Percentiles rank a stretch among this genome's conserved stretches.
These are phyloP conservation scores for Trichogramma dendrolimi DNA, from an alignment of 2,888 invertebrate genomes.

Conservation along the genomic window DNA sequence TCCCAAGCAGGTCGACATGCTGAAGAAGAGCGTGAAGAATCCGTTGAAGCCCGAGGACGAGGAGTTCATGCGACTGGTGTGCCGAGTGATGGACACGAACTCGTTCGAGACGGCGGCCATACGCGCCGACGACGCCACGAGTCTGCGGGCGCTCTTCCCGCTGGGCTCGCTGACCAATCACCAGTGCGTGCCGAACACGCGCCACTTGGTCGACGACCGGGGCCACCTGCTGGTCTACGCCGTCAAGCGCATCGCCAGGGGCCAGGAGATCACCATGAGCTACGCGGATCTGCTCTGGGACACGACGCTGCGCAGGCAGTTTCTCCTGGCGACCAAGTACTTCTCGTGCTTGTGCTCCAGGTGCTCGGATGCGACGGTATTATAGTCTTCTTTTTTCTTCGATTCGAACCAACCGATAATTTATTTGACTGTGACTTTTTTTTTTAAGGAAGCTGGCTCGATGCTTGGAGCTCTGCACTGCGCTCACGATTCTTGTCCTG, in stretches of 20 bases:
- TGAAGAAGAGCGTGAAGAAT: conserved; percentile 54
- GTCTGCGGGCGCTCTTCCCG: conserved; percentile 64
- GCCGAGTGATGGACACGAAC: conserved; percentile 64
- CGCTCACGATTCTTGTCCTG: conserved; percentile 54
- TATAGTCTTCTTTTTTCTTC: background rate
- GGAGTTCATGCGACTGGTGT: conserved; percentile 58
- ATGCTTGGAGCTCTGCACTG: conserved; percentile 59
- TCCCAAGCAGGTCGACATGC: conserved; percentile 32
- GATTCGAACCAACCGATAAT: background rate
- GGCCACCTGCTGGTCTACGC: conserved; percentile 62
- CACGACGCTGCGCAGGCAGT: conserved; percentile 61
- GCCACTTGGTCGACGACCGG: conserved; percentile 59
- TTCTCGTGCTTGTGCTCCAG: conserved; percentile 65
- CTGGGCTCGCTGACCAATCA: conserved; percentile 68
- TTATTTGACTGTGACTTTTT: background rate
- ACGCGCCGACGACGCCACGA: conserved; percentile 48
- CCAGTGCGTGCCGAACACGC: conserved; percentile 65
- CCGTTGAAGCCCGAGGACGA: conserved; percentile 58
- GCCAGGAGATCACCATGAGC: conserved; percentile 63
- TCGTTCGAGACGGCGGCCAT: conserved; percentile 62
- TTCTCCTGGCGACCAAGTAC: conserved; percentile 64
- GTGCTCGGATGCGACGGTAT: conserved; percentile 62
- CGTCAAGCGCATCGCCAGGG: conserved; percentile 58
- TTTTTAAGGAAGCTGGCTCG: conserved; percentile 59
- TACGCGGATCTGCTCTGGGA: conserved; percentile 68